Base-by-base conservation (phyloP, 2,888 invertebrate genomes). In the Stramonita haemastoma region DNA sequence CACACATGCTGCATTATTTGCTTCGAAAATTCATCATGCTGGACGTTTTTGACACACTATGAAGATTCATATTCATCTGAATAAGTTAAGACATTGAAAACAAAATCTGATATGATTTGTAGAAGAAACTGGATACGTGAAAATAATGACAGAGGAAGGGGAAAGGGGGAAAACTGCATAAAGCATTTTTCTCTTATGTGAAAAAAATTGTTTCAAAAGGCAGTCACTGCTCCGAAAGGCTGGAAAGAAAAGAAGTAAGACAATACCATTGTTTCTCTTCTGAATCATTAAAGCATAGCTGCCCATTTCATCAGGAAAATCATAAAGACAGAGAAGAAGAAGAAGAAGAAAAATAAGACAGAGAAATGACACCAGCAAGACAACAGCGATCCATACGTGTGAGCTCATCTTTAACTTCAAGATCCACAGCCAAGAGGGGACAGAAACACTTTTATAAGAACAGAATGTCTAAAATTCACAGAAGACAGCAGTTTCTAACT, bases 231-330 rank as follows among this genome's bases (percentile, higher is more conserved):
- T 86, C 29, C 60, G 29, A 86, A 86, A 86, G 86, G 86, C 86
- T 86, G 17, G 86, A 66, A 19, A 34, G 86, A 86, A 86, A 22
- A 86, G 32, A 86, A 66, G n/a, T 22, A 85, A 86, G 17, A 86
- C 19, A 13, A 57, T 56, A 57, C n/a, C 85, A 85, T 56, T 15
- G 86, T 86, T 86, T 86, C 86, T 86, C 86, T 86, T 86, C 34
- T 66, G 60, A 86, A n/a, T 85, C 8, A 57, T 85, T 29, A 66
- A 86, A 86, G 86, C 86, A 66, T 86, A 86, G 86, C 86, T 86
- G 86, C 86, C 86, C 57, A 66, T 86, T 60, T 86, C 34, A 66
- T 86, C 86, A 86, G 86, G 66, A 86, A 34, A 34, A 34, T 66
- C 60, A 19, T 29, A 4, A 57, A 85, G 29, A 85, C 26, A n/a